A percentile compares a stretch with the other conserved stretches of the same genome.
phyloP scores from a whole-genome alignment of 2,113 vertebrate genomes.

The Malaclemys terrapin region DNA sequence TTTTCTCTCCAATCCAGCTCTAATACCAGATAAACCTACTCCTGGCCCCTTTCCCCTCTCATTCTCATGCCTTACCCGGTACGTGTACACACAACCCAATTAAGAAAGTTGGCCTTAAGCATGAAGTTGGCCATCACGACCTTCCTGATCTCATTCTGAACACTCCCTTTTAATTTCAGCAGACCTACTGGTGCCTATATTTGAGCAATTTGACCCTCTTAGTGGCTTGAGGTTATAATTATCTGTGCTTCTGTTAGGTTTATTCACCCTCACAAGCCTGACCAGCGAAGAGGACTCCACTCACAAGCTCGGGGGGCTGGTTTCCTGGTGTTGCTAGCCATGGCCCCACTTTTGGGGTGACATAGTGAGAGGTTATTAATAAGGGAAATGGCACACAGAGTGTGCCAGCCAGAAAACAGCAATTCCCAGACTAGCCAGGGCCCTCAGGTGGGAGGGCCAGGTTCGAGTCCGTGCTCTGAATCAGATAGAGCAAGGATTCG shows the following conservation, averaged over 20 bases:
- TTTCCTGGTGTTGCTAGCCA: fast-evolving
- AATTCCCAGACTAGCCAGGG: neutral
- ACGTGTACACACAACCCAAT: neutral
- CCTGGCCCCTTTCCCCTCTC: neutral
- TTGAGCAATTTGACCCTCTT: fast-evolving
- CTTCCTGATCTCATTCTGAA: neutral
- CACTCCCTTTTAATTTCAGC: neutral
- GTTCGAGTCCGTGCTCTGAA: neutral
- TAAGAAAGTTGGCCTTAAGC: neutral
- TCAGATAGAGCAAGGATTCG: neutral
- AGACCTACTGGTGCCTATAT: neutral
- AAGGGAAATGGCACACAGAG: neutral
- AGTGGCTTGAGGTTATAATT: neutral
- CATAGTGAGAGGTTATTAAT: neutral
- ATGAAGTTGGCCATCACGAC: fast-evolving
- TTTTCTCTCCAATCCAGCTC: neutral
- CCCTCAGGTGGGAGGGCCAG: neutral
- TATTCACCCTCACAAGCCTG: neutral
- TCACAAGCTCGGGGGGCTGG: neutral
- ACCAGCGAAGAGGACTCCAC: neutral
- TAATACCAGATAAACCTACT: neutral
- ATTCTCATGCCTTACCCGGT: neutral
- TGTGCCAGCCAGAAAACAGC: neutral
- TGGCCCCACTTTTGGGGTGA: fast-evolving
- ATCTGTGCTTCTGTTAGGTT: neutral